Evolutionary conservation across 2,888 invertebrate genomes (phyloP).

Genomic region (Elegia similella): DNA sequence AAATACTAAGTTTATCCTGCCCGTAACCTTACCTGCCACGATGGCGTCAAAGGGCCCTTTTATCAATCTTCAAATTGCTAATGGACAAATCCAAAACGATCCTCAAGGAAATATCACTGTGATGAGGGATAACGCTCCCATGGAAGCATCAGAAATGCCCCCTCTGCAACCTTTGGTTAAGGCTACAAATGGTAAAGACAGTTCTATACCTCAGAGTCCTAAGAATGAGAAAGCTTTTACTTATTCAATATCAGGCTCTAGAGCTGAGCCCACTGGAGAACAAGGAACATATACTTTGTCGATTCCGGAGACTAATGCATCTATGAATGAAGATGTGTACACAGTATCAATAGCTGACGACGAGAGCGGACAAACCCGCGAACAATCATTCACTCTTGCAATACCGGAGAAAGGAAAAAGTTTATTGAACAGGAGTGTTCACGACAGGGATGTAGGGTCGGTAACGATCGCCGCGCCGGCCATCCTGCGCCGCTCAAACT

Average conservation of each 20-base stretch:
- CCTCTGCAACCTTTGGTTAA: slow-evolving; percentile 69
- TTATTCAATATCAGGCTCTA: slow-evolving; percentile 68
- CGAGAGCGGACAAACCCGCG: slow-evolving; percentile 60
- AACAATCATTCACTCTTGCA: slow-evolving; percentile 69
- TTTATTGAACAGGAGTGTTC: slow-evolving; percentile 60
- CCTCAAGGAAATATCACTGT: slow-evolving; percentile 83
- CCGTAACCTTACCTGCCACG: slow-evolving; percentile 74
- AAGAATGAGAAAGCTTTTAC: slow-evolving; percentile 65
- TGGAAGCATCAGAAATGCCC: slow-evolving; percentile 64
- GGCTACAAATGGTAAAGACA: slow-evolving; percentile 62
- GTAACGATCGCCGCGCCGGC: slow-evolving; percentile 67
- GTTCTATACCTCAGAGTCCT: slow-evolving; percentile 46
- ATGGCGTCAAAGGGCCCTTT: slow-evolving; percentile 82
- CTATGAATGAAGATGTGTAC: slow-evolving; percentile 78
- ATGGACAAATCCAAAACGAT: slow-evolving; percentile 83
- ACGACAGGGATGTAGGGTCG: slow-evolving; percentile 56
- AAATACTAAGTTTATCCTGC: slow-evolving; percentile 78
- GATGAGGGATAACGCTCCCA: slow-evolving; percentile 68
- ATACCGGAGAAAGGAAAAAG: slow-evolving; percentile 76
- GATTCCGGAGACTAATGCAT: slow-evolving; percentile 75
- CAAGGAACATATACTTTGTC: slow-evolving; percentile 76
- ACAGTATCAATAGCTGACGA: slow-evolving; percentile 78
- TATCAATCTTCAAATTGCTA: slow-evolving; percentile 86
- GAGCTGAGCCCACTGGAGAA: slow-evolving; percentile 75
- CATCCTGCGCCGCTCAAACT: slow-evolving; percentile 72